Evolutionary conservation across 2,888 invertebrate genomes (phyloP), one percentile per base, ranked within the genome.

Genomic region (Andrena dorsata): DNA sequence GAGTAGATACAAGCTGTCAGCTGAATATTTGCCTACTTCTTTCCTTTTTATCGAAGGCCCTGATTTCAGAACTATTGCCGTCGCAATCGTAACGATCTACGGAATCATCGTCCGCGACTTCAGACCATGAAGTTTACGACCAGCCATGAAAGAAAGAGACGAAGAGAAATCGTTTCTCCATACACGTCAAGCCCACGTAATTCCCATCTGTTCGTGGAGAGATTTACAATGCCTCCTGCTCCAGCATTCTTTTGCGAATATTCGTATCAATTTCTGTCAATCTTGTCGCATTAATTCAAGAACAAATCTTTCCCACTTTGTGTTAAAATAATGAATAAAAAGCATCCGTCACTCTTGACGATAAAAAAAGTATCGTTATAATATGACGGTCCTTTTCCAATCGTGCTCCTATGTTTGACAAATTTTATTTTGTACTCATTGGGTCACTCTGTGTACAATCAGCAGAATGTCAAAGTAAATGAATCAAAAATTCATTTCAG

Each of bases 81-180:
- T 66, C n/a, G 6, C 28, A 6, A 41, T 65, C 26, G 65, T 68
- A 71, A 47, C 47, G 30, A 16, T 41, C 70, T 8, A 28, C 28
- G 30, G 23, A 30, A 60, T 49, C 30, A 60, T 30, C n/a, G 60
- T 60, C 30, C 47, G 60, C 30, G 41, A 71, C 61, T 71, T 60
- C 60, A 23, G 23, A 28, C 23, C 68, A 30, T 68, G 23, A 47
- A 64, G 35, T 68, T 68, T 68, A 68, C 68, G 68, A 26, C 20
- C 8, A 47, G 26, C 20, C n/a, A 28, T 28, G 47, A 65, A 65
- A 65, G 16, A 20, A 49, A 26, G 26, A 64, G 41, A 41, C 35
- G 41, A 49, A n/a, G 10, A 68, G 28, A 8, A 26, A 26, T 53
- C 6, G 53, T 53, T n/a, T 53, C 53, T 53, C 53, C 8, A 53